Evolutionary conservation across 2,797 vertebrate species (phyloP).

Genomic region (Dryobates pubescens): DNA sequence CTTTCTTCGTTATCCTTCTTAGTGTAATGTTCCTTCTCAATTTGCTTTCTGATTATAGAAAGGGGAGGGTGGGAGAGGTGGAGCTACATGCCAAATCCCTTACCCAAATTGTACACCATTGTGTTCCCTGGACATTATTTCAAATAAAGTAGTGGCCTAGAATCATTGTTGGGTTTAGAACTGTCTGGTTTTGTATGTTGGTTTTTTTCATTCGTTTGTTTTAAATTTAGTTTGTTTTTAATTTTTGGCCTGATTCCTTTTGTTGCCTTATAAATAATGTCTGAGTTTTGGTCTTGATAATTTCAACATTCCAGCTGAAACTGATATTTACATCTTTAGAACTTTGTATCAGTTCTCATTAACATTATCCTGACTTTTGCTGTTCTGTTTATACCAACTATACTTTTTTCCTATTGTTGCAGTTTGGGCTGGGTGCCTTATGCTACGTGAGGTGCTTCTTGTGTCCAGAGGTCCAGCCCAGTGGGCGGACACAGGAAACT

Average conservation of each 20-base stretch:
- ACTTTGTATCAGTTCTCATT: background rate
- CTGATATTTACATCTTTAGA: background rate
- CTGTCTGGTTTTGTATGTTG: too few relatives aligned
- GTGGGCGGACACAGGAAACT: too few relatives aligned
- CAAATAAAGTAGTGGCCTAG: background rate
- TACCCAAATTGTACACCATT: background rate
- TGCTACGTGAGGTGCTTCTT: too few relatives aligned
- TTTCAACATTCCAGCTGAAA: background rate
- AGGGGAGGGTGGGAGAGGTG: background rate
- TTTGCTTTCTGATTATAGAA: background rate
- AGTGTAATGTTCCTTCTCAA: background rate
- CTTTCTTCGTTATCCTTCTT: too few relatives aligned
- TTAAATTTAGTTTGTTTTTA: background rate
- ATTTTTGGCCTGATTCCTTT: background rate
- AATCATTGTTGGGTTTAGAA: background rate
- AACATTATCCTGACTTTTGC: background rate
- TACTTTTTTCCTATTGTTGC: background rate
- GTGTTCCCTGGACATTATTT: background rate
- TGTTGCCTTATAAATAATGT: background rate
- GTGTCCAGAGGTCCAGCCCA: too few relatives aligned
- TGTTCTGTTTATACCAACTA: background rate
- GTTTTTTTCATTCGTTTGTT: background rate
- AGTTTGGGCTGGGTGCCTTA: too few relatives aligned
- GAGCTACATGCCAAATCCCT: background rate
- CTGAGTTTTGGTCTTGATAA: background rate